These are phyloP conservation scores for Nephila pilipes DNA, from an alignment of 1,140 invertebrate genomes.

Conservation along the genomic window DNA sequence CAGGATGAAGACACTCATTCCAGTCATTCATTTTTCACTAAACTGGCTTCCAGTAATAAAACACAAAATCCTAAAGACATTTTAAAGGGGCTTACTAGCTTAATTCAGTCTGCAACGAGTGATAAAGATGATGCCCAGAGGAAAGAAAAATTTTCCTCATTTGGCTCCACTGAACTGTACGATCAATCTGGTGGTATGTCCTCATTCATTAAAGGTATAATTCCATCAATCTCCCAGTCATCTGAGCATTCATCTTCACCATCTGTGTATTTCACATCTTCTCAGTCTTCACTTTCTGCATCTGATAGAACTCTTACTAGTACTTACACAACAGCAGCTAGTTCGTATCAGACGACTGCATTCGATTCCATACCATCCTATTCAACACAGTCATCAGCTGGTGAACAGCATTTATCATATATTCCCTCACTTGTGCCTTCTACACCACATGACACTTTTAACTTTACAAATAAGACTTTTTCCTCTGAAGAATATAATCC, in stretches of 20 bases:
- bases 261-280: conserved; percentile 48
- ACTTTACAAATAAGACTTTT: not conserved
- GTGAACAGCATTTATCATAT: conserved; percentile 56
- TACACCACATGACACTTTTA: conserved; percentile 43
- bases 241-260: conserved; percentile 52
- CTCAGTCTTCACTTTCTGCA: conserved; percentile 27
- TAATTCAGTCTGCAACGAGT: conserved; percentile 59
- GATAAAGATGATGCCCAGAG: conserved; percentile 51
- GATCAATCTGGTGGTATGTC: conserved; percentile 53
- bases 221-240: conserved; percentile 40
- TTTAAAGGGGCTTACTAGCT: conserved; percentile 61
- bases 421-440: conserved; percentile 77
- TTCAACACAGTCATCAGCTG: conserved; percentile 39
- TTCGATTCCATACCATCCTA: conserved; percentile 51
- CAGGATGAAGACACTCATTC: conserved; percentile 77
- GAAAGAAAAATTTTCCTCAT: conserved; percentile 50
- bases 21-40: conserved; percentile 63
- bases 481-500: conserved; percentile 52
- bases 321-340: not conserved
- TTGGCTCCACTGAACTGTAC: not conserved
- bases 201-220: conserved; percentile 59
- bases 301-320: conserved; percentile 28
- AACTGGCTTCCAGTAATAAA: conserved; percentile 63
- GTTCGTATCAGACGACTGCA: conserved; percentile 55
- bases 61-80: conserved; percentile 72